A percentile compares a stretch with the other conserved stretches of the same genome.
These are phyloP conservation scores for Oxystoma pomonae DNA, from an alignment of 2,888 invertebrate species.

Conservation along the genomic window DNA sequence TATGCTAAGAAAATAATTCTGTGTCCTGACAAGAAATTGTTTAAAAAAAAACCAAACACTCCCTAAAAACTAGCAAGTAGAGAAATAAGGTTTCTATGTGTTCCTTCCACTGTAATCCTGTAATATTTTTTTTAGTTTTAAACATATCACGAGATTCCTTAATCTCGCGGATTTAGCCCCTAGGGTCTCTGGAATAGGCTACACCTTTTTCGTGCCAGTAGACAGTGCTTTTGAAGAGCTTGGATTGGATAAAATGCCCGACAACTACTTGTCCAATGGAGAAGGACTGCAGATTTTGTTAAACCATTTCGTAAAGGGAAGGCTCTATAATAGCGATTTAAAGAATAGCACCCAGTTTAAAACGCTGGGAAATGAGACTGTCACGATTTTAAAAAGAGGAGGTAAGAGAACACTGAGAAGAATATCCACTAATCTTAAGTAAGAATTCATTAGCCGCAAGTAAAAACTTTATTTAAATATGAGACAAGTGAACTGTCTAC, in stretches of 20 bases:
- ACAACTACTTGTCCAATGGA: constrained; percentile 54
- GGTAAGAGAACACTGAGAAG: constrained; percentile 36
- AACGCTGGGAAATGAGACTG: constrained; percentile 55
- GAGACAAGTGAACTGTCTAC: no score
- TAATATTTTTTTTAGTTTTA: constrained; percentile 44
- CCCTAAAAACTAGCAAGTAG: no score
- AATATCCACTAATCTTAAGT: no score
- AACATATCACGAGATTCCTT: constrained; percentile 58
- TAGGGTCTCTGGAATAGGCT: constrained; percentile 59
- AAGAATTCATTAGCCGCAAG: no score
- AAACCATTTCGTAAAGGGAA: constrained; percentile 59
- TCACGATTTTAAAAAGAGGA: constrained; percentile 50
- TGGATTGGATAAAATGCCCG: constrained; percentile 56
- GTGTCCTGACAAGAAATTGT: no score
- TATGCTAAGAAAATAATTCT: no score
- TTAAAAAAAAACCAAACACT: no score
- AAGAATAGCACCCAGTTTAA: constrained; percentile 52
- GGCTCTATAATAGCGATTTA: constrained; percentile 57
- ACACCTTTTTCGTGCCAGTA: constrained; percentile 67
- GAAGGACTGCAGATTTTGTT: constrained; percentile 56
- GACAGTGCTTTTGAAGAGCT: constrained; percentile 61
- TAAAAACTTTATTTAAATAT: no score
- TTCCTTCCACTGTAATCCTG: no score
- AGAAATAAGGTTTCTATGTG: no score
- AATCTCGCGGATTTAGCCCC: constrained; percentile 60